Base-by-base conservation (phyloP, 2,797 vertebrate genomes). In the Poecilia wingei region DNA sequence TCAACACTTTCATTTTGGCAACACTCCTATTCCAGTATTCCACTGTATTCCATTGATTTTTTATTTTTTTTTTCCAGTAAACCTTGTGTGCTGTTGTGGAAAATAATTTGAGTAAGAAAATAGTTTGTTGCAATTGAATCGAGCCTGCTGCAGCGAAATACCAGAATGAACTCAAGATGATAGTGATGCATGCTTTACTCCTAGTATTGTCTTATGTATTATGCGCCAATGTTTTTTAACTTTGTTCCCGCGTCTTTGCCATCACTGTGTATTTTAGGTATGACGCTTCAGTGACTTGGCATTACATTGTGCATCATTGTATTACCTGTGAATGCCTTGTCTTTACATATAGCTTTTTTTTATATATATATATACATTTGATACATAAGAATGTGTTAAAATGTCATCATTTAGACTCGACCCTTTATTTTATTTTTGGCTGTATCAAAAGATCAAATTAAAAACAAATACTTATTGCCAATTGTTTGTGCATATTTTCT, bases 381-480 rank as follows among this genome's bases (percentile, higher is more conserved):
- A 93, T 93, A 90, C 89, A 82, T 93, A 93, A 95, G 92, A 94
- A 94, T 93, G 92, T 95, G 93, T 95, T 88, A 86, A 89, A 87
- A 79, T 14, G 22, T 41, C 78, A 89, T 86, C 79, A 91, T 87
- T 89, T 91, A 87, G 84, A 78, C 16, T 85, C 79, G n/a, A 33
- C 28, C 82, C 79, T 74, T 74, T 64, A 92, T 91, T 92, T 64
- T 92, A 90, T 92, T 64, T 92, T 91, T 92, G 91, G 92, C 93
- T 95, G 94, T 94, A 94, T 92, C 88, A 90, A 93, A 92, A 89
- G 66, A 89, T 80, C 81, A 81, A 87, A 90, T 81, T 78, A 87
- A 92, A 91, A 80, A 90, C 77, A 91, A 90, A 78, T 83, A 78
- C 80, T 84, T 59, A 87, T 84, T 83, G 80, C 55, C 68, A 70